These are phyloP conservation scores for Podarcis siculus DNA, from an alignment of 2,797 vertebrate species.

Conservation along the genomic window DNA sequence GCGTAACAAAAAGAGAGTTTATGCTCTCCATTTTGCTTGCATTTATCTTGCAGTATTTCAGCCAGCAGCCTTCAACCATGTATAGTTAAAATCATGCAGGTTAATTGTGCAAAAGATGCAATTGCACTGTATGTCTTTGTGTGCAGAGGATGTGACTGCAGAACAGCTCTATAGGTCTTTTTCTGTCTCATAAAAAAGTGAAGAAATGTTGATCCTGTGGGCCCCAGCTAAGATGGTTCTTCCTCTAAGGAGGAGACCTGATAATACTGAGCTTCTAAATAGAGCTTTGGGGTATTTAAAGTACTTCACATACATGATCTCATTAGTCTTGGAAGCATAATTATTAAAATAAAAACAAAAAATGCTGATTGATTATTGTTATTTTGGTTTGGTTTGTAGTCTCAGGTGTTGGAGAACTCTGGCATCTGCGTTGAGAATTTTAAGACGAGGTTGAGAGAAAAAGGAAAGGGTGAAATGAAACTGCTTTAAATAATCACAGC, in stretches of 20 bases:
- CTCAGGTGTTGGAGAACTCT: no score
- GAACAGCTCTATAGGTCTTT: no score
- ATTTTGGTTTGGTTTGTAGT: not conserved
- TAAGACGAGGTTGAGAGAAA: not conserved
- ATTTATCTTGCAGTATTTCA: no score
- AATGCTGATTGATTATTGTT: not conserved
- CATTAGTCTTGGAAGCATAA: not conserved
- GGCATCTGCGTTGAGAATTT: not conserved
- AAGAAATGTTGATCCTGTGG: not conserved
- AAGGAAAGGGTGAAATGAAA: conserved; percentile 23
- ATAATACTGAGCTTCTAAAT: not conserved
- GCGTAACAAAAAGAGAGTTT: no score
- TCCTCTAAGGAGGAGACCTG: not conserved
- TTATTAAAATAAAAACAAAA: not conserved
- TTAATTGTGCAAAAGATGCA: no score
- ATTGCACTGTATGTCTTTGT: no score
- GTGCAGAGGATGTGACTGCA: no score
- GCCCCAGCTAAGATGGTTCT: not conserved
- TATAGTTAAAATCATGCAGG: no score
- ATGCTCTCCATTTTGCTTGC: no score
- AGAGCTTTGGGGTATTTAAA: not conserved
- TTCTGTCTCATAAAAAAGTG: not conserved
- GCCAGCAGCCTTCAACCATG: no score
- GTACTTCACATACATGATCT: not conserved
- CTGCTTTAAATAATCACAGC: conserved; percentile 19